phyloP scores from a whole-genome alignment of 2,888 invertebrate genomes.

The Ophion slaviceki region DNA sequence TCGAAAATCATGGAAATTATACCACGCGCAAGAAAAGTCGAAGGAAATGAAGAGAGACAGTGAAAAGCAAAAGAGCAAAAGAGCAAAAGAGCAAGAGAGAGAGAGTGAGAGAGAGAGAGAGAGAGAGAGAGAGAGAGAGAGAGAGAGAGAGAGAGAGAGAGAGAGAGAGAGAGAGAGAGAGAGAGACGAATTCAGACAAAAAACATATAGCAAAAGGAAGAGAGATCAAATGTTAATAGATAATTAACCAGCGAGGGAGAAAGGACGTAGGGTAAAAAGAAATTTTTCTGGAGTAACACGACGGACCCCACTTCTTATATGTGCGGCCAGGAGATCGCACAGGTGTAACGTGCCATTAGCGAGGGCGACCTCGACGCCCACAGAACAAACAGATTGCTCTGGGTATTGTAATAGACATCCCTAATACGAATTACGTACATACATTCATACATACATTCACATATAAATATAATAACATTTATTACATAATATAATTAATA shows the following conservation, averaged over 20 bases:
- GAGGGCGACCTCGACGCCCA: conserved; percentile 67
- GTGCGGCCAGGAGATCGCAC: conserved; percentile 64
- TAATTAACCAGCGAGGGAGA: neutral
- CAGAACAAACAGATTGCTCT: conserved; percentile 73
- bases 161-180: too few species aligned
- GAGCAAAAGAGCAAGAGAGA: too few species aligned
- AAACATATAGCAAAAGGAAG: too few species aligned
- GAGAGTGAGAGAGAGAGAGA: too few species aligned
- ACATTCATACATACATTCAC: neutral
- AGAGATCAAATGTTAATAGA: conserved; percentile 9
- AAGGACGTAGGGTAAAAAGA: conserved; percentile 16
- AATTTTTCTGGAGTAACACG: conserved; percentile 18
- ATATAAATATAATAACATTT: neutral
- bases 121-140: too few species aligned
- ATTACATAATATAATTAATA: too few species aligned
- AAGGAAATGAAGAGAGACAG: too few species aligned
- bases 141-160: too few species aligned
- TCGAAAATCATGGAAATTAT: conserved; percentile 45
- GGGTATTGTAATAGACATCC: conserved; percentile 66
- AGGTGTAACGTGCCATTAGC: conserved; percentile 73
- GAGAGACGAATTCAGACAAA: too few species aligned
- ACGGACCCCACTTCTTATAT: conserved; percentile 31
- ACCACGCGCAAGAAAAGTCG: conserved; percentile 14
- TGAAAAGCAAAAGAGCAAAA: too few species aligned
- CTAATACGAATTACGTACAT: conserved; percentile 62